Conservation (phyloP, 2,888 invertebrate species). For the Philereme transversata region DNA sequence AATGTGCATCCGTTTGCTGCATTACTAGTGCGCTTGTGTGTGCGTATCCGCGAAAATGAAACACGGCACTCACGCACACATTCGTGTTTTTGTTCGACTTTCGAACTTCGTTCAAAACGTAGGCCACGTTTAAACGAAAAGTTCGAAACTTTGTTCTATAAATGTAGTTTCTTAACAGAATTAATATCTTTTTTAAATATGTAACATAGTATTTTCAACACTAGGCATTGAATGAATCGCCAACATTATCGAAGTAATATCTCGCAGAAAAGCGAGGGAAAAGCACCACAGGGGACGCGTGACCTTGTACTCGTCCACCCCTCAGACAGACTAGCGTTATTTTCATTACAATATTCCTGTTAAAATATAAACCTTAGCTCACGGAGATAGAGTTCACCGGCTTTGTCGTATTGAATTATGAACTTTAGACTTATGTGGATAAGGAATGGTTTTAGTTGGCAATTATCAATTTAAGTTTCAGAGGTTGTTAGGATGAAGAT, state of each 20-base stretch:
- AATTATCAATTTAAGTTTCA: constrained; percentile 13
- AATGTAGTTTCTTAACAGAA: too few relatives aligned
- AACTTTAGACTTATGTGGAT: background rate
- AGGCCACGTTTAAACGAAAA: too few relatives aligned
- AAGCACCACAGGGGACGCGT: constrained; percentile 21
- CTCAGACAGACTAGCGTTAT: constrained; percentile 8
- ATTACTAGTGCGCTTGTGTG: too few relatives aligned
- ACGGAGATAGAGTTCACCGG: background rate
- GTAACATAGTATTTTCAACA: too few relatives aligned
- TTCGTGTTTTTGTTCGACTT: too few relatives aligned
- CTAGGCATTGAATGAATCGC: constrained; percentile 3
- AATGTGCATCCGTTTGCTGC: too few relatives aligned
- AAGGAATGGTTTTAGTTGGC: constrained; percentile 1
- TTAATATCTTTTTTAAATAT: too few relatives aligned
- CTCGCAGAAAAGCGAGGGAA: constrained; percentile 27
- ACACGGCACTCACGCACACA: too few relatives aligned
- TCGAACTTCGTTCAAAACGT: too few relatives aligned
- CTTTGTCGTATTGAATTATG: background rate
- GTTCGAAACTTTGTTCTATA: too few relatives aligned
- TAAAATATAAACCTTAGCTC: constrained; percentile 15
- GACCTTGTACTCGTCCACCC: constrained; percentile 31
- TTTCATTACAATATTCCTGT: constrained; percentile 3
- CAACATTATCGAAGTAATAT: constrained; percentile 13
- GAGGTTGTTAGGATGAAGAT: constrained; percentile 10
- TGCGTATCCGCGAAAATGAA: too few relatives aligned